Evolutionary conservation across 2,113 vertebrate genomes (phyloP).

Genomic region (Lathamus discolor): DNA sequence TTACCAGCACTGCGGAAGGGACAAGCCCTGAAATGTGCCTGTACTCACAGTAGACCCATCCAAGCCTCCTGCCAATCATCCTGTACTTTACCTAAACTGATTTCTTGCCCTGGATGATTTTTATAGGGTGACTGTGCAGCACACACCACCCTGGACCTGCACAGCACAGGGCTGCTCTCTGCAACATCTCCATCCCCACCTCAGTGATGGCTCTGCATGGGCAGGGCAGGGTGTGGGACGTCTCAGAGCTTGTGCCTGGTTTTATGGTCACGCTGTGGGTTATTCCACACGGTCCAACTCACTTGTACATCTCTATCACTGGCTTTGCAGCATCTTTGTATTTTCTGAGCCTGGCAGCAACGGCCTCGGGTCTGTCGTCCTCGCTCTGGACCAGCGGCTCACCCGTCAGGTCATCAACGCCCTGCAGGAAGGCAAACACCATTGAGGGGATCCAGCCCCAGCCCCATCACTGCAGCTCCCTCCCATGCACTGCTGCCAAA

Average conservation of each 20-base stretch:
- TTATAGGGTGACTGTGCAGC: not conserved
- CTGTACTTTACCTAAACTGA: not conserved
- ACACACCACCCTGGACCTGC: not conserved
- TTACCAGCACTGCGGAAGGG: too few relatives aligned
- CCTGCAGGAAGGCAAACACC: conserved; percentile 71
- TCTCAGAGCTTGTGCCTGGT: not conserved
- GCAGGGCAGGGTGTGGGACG: not conserved
- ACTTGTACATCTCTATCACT: conserved; percentile 93
- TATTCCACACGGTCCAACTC: conserved; percentile 4
- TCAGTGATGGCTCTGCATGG: not conserved
- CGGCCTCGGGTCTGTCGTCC: conserved; percentile 89
- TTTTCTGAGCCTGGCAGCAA: conserved; percentile 86
- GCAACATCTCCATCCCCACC: not conserved
- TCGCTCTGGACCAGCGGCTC: conserved; percentile 89
- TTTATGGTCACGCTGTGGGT: not conserved
- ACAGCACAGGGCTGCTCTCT: not conserved
- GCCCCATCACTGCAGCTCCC: not conserved
- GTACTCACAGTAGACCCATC: not conserved
- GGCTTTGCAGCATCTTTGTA: conserved; percentile 96
- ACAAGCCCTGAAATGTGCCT: accelerated
- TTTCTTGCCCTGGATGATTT: not conserved
- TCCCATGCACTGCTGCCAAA: accelerated
- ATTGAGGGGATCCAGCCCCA: not conserved
- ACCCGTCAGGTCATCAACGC: conserved; percentile 87
- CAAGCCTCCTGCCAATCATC: not conserved